Conservation (phyloP, 2,113 vertebrate species). For the Dicentrarchus labrax region DNA sequence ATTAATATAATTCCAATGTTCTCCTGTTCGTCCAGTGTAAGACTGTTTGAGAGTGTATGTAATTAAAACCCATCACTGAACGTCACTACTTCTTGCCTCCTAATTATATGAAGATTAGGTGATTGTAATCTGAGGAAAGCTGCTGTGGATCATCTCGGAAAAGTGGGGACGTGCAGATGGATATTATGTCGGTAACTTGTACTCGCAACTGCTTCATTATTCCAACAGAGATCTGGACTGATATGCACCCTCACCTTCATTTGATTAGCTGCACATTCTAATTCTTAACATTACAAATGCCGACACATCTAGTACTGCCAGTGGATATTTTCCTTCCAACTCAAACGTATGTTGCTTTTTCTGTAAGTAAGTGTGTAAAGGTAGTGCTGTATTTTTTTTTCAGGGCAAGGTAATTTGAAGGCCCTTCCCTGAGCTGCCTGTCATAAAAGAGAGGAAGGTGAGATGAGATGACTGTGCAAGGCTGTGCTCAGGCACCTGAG, state of each 20-base stretch:
- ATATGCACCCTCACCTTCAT: constrained; percentile 17
- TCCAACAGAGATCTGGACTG: constrained; percentile 40
- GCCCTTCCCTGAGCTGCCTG: constrained; percentile 49
- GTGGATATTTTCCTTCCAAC: background rate
- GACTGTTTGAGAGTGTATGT: constrained; percentile 60
- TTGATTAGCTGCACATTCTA: constrained; percentile 29
- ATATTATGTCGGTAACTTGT: constrained; percentile 36
- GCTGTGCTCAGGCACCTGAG: constrained; percentile 65
- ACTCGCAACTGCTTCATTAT: constrained; percentile 50
- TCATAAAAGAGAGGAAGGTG: constrained; percentile 50
- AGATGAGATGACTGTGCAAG: constrained; percentile 65
- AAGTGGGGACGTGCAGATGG: constrained; percentile 6
- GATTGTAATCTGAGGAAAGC: constrained; percentile 54
- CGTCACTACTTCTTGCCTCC: constrained; percentile 40
- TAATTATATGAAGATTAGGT: constrained; percentile 63
- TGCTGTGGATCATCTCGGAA: constrained; percentile 39
- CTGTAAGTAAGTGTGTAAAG: background rate
- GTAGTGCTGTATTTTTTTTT: constrained; percentile 14
- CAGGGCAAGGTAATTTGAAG: constrained; percentile 45
- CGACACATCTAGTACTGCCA: background rate
- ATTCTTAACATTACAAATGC: background rate
- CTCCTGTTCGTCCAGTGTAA: constrained; percentile 51
- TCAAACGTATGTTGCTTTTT: constrained; percentile 13
- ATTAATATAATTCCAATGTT: constrained; percentile 61
- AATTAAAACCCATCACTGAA: constrained; percentile 73